Conservation (phyloP, 2,888 invertebrate species). For the Pachycephus smyrnensis region DNA sequence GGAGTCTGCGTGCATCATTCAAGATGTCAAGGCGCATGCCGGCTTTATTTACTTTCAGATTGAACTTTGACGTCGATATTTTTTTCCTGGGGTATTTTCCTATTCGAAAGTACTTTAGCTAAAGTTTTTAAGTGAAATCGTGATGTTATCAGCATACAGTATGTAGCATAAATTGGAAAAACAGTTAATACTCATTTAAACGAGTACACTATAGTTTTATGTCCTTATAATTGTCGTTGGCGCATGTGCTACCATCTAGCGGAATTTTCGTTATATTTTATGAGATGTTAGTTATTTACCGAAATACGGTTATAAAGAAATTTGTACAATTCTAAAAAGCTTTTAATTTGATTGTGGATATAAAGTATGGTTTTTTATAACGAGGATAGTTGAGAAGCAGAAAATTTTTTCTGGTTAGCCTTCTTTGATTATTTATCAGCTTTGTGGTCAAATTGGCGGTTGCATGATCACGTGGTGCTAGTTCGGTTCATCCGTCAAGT, state of each 20-base stretch:
- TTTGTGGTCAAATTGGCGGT: neutral
- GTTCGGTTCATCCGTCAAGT: neutral
- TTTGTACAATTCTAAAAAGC: neutral
- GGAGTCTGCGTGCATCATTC: neutral
- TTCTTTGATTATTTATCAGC: neutral
- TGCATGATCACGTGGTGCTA: constrained; percentile 21
- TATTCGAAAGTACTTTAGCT: neutral
- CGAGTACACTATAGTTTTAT: neutral
- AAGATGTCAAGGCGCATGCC: neutral
- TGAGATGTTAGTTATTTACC: neutral
- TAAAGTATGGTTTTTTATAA: neutral
- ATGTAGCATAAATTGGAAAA: neutral
- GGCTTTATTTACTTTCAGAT: neutral
- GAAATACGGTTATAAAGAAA: neutral
- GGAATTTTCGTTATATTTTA: neutral
- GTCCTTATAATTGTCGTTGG: neutral
- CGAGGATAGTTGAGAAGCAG: neutral
- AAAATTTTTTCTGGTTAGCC: neutral
- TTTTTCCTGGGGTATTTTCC: neutral
- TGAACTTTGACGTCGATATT: neutral
- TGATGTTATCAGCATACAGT: neutral
- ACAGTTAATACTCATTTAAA: neutral
- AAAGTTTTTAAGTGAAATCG: neutral
- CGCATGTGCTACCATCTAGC: neutral
- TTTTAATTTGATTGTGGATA: neutral